A percentile compares a stretch with the other conserved stretches of the same genome.
Conservation (phyloP, 2,888 invertebrate genomes). For the Gasteruption jaculator region DNA sequence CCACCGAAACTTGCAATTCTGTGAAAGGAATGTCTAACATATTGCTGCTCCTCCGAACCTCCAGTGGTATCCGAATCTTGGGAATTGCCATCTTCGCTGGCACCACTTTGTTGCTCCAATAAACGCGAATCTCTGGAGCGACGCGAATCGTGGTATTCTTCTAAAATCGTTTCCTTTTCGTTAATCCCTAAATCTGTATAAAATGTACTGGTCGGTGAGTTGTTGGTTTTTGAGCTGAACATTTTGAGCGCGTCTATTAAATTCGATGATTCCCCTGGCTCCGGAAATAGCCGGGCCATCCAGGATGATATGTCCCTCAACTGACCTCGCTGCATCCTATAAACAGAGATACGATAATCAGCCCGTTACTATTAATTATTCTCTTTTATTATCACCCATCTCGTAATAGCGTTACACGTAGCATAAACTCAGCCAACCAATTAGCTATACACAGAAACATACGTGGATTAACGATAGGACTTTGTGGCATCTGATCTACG, state of each 20-base stretch:
- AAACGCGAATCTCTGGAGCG: slow-evolving; percentile 31
- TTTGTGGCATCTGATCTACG: too few relatives aligned
- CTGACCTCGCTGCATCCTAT: slow-evolving; percentile 46
- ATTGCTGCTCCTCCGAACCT: slow-evolving; percentile 35
- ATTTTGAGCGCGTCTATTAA: slow-evolving; percentile 37
- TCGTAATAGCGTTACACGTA: too few relatives aligned
- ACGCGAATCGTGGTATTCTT: slow-evolving; percentile 23
- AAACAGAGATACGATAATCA: too few relatives aligned
- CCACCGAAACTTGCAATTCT: slow-evolving; percentile 45
- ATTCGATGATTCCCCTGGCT: slow-evolving; percentile 35
- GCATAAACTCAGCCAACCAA: too few relatives aligned
- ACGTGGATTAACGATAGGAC: too few relatives aligned
- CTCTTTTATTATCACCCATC: too few relatives aligned
- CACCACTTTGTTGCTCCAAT: slow-evolving; percentile 33
- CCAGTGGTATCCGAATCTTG: slow-evolving; percentile 38
- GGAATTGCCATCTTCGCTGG: slow-evolving; percentile 42
- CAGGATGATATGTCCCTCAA: slow-evolving; percentile 43
- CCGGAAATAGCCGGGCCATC: slow-evolving; percentile 39
- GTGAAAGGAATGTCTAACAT: slow-evolving; percentile 41
- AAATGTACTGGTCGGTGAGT: slow-evolving; percentile 42
- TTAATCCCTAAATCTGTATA: slow-evolving; percentile 41
- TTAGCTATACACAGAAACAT: too few relatives aligned
- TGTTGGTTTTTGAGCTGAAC: slow-evolving; percentile 43
- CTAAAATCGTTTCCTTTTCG: slow-evolving; percentile 26
- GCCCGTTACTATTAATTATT: too few relatives aligned